A percentile compares a stretch with the other conserved stretches of the same genome.
Evolutionary conservation across 2,797 vertebrate species (phyloP).

Genomic region (Acanthornis magna): DNA sequence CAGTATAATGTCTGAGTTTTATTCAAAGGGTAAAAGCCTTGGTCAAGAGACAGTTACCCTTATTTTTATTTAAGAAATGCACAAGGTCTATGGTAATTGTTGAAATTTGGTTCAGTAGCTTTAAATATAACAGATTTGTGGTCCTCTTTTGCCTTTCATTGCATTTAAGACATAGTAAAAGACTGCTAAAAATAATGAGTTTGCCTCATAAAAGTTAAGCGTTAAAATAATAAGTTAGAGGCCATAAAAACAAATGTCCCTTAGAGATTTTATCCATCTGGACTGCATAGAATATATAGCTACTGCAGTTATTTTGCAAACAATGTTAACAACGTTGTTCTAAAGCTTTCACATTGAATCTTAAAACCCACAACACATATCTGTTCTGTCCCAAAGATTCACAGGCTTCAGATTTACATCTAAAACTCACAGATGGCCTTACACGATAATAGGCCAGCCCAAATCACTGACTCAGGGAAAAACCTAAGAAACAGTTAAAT

Average conservation of each 20-base stretch:
- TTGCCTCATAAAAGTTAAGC: constrained; percentile 32
- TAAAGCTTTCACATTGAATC: background rate
- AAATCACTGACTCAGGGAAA: constrained; percentile 10
- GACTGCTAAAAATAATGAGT: constrained; percentile 53
- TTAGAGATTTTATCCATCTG: constrained; percentile 54
- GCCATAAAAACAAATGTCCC: constrained; percentile 49
- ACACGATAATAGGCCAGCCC: background rate
- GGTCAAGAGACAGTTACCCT: background rate
- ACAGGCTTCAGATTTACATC: background rate
- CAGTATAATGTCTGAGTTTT: background rate
- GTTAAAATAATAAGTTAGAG: constrained; percentile 50
- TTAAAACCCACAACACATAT: background rate
- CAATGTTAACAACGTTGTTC: constrained; percentile 5
- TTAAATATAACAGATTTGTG: constrained; percentile 27
- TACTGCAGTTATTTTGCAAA: constrained; percentile 32
- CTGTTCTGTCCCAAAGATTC: background rate
- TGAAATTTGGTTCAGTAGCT: background rate
- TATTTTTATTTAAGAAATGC: constrained; percentile 4
- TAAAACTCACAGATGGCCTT: constrained; percentile 19
- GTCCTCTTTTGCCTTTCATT: background rate
- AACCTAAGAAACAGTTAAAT: background rate
- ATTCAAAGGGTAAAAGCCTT: background rate
- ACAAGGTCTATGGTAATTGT: background rate
- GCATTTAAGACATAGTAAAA: constrained; percentile 52
- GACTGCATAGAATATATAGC: background rate